phyloP scores from a whole-genome alignment of 2,797 vertebrate species.

The Cephalopachus bancanus region DNA sequence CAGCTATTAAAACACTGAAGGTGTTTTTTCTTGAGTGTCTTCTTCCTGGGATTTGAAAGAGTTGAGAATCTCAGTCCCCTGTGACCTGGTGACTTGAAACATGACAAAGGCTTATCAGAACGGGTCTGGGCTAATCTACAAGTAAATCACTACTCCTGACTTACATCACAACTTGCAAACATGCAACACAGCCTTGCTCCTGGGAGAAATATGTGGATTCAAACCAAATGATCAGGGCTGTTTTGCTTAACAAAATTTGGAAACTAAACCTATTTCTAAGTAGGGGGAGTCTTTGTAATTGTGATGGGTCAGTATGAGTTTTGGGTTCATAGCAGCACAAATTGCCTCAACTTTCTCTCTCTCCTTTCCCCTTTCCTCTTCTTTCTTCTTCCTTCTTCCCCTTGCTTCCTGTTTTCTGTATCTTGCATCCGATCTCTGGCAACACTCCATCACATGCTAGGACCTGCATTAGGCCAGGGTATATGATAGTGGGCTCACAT shows the following conservation, averaged over 20 bases:
- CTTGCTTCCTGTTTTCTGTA: not conserved
- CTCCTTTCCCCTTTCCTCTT: not conserved
- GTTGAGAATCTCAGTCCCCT: not conserved
- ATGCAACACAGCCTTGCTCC: not conserved
- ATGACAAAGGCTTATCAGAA: not conserved
- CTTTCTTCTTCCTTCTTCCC: not conserved
- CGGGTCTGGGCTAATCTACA: not conserved
- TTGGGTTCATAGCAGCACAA: not conserved
- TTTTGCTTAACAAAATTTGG: conserved; percentile 7
- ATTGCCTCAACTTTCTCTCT: not conserved
- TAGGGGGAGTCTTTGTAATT: not conserved
- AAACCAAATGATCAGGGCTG: not conserved
- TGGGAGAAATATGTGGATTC: not conserved
- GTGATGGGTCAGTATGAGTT: not conserved
- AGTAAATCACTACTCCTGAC: not conserved
- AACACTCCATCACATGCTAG: not conserved
- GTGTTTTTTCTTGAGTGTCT: not conserved
- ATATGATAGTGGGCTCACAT: not conserved
- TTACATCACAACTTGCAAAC: not conserved
- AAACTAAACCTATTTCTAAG: not conserved
- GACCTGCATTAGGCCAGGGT: not conserved
- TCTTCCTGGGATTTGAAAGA: not conserved
- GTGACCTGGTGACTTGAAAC: not conserved
- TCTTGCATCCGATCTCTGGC: not conserved
- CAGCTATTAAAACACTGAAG: not conserved